These are phyloP conservation scores for Strigamia maritima DNA, from an alignment of 2,888 invertebrate genomes.

Conservation along the genomic window DNA sequence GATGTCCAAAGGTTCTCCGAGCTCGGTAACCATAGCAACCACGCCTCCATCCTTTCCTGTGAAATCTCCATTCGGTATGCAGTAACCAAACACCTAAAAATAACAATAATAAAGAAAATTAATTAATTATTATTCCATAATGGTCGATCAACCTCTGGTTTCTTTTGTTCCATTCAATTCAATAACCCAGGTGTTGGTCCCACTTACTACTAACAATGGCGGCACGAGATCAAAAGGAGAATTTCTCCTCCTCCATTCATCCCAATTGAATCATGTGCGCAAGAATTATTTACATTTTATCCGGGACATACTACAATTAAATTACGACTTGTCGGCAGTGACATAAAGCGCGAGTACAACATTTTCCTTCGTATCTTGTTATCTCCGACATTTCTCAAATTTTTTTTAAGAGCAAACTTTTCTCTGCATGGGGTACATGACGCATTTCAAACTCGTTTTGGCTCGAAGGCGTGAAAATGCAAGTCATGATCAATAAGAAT, in stretches of 20 bases:
- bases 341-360: not conserved
- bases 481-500: constrained; percentile 23
- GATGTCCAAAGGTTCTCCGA: constrained; percentile 55
- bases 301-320: not conserved
- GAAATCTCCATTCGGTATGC: constrained; percentile 51
- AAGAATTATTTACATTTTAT: not conserved
- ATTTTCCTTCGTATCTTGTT: not conserved
- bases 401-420: not conserved
- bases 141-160: not conserved
- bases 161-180: not conserved
- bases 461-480: constrained; percentile 9
- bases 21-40: constrained; percentile 53
- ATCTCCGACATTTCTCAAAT: not conserved
- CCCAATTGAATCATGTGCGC: not conserved
- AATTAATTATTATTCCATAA: constrained; percentile 29
- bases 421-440: not conserved
- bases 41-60: constrained; percentile 47
- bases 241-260: not conserved
- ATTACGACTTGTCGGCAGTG: constrained; percentile 7
- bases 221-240: constrained; percentile 2
- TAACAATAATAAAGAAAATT: constrained; percentile 38
- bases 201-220: not conserved
- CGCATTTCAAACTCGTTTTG: constrained; percentile 17
- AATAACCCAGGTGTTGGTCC: not conserved
- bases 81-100: constrained; percentile 54